Percentiles rank a stretch among this genome's conserved stretches.
These are phyloP conservation scores for Lepisosteus oculatus DNA, from an alignment of 2,113 vertebrate genomes.

Conservation along the genomic window DNA sequence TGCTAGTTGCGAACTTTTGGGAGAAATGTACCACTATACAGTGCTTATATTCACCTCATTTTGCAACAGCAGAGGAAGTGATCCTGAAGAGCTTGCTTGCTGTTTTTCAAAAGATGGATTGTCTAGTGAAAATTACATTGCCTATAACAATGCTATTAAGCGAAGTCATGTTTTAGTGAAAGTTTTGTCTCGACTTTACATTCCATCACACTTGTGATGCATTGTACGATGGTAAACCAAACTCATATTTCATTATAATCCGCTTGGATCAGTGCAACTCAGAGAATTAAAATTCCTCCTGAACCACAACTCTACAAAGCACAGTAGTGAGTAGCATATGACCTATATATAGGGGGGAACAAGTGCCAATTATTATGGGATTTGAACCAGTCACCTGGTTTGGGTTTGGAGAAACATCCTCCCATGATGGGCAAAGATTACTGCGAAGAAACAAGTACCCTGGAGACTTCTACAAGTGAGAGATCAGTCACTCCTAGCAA, in stretches of 20 bases:
- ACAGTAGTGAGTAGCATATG: slow-evolving; percentile 31
- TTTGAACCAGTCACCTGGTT: slow-evolving; percentile 77
- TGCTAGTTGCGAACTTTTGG: too few species aligned
- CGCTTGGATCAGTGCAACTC: slow-evolving; percentile 49
- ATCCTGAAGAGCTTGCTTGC: too few species aligned
- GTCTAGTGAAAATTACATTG: too few species aligned
- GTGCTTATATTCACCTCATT: too few species aligned
- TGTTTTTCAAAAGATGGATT: too few species aligned
- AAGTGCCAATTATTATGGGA: slow-evolving; percentile 32
- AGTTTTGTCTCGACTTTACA: background rate
- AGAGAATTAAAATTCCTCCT: slow-evolving; percentile 69
- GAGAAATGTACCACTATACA: too few species aligned
- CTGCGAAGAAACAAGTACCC: slow-evolving; percentile 37
- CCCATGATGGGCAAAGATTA: slow-evolving; percentile 78
- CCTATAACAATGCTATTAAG: too few species aligned
- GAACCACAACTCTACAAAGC: slow-evolving; percentile 36
- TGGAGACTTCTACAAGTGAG: slow-evolving; percentile 40
- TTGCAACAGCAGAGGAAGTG: too few species aligned
- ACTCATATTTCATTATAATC: slow-evolving; percentile 58
- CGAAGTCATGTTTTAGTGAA: slow-evolving; percentile 5
- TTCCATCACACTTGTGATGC: slow-evolving; percentile 18
- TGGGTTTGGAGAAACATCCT: slow-evolving; percentile 97
- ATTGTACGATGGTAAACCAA: slow-evolving; percentile 32
- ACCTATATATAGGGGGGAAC: slow-evolving; percentile 36
- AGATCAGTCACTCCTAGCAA: slow-evolving; percentile 41